These are phyloP conservation scores for Amiota mariae DNA, from an alignment of 2,888 invertebrate genomes.

Conservation along the genomic window DNA sequence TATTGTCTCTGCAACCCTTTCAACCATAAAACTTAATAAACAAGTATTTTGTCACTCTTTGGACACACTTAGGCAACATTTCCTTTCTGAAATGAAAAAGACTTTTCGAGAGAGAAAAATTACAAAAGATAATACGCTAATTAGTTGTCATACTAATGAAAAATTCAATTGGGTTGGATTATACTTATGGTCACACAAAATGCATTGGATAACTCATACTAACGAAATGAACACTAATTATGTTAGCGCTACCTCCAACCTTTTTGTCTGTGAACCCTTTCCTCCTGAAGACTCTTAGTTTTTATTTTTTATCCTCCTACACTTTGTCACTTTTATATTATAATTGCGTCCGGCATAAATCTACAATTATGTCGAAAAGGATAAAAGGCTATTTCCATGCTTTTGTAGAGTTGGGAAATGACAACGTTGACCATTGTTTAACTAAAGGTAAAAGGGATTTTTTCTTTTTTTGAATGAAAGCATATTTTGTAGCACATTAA, in stretches of 20 bases:
- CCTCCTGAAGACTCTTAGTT: background rate
- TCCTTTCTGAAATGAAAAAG: conserved; percentile 24
- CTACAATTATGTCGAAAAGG: conserved; percentile 13
- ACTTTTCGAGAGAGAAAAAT: too few species aligned
- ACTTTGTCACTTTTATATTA: conserved; percentile 3
- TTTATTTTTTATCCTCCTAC: background rate
- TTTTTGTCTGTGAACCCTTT: too few species aligned
- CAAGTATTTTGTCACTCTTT: conserved; percentile 60
- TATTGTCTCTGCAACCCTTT: background rate
- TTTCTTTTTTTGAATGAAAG: too few species aligned
- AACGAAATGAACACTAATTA: conserved; percentile 18
- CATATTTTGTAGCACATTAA: conserved; percentile 8
- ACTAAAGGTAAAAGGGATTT: background rate
- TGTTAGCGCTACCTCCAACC: background rate
- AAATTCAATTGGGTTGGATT: conserved; percentile 21
- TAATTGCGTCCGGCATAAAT: conserved; percentile 26
- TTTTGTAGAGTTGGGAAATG: background rate
- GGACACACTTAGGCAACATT: conserved; percentile 48
- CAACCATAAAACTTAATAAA: conserved; percentile 66
- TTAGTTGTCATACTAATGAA: conserved; percentile 17
- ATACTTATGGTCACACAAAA: background rate
- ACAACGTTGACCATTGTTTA: conserved; percentile 19
- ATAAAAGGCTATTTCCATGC: background rate
- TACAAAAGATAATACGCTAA: background rate
- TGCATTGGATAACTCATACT: background rate